These are phyloP conservation scores for Bryconaethiops microstoma DNA, from an alignment of 2,797 vertebrate genomes.

Conservation along the genomic window DNA sequence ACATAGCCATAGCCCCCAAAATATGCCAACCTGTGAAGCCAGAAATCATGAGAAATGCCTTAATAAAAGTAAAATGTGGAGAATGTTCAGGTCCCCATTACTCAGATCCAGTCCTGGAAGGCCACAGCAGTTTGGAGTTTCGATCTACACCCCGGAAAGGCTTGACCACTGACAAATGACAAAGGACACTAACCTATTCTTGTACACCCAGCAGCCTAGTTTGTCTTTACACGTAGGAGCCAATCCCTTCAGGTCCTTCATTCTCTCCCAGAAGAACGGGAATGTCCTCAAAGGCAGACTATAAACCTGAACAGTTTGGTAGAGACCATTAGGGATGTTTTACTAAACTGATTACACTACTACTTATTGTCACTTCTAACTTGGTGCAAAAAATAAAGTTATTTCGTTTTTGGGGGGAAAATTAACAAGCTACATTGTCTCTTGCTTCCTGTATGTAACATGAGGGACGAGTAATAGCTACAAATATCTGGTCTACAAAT, in stretches of 20 bases:
- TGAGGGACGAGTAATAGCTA: no score
- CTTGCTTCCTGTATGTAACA: no score
- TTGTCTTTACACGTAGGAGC: conserved; percentile 96
- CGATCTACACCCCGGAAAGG: neutral
- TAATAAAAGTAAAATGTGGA: neutral
- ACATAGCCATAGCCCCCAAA: conserved; percentile 98
- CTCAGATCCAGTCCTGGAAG: neutral
- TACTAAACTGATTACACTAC: no score
- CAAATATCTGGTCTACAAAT: no score
- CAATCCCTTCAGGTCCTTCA: conserved; percentile 87
- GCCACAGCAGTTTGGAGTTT: neutral
- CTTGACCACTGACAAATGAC: neutral
- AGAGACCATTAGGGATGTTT: neutral
- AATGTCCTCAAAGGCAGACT: conserved; percentile 84
- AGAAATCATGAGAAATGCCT: neutral
- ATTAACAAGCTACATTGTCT: no score
- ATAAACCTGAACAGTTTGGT: conserved; percentile 82
- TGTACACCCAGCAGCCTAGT: conserved; percentile 95
- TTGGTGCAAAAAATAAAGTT: no score
- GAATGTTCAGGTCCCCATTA: neutral
- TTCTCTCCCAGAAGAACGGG: conserved; percentile 88
- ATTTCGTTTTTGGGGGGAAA: no score
- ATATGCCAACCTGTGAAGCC: conserved; percentile 84
- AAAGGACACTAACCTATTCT: conserved; percentile 82
- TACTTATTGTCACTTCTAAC: no score